A percentile compares a stretch with the other conserved stretches of the same genome.
Conservation (phyloP, 2,888 invertebrate genomes). For the Conchocele bisecta region DNA sequence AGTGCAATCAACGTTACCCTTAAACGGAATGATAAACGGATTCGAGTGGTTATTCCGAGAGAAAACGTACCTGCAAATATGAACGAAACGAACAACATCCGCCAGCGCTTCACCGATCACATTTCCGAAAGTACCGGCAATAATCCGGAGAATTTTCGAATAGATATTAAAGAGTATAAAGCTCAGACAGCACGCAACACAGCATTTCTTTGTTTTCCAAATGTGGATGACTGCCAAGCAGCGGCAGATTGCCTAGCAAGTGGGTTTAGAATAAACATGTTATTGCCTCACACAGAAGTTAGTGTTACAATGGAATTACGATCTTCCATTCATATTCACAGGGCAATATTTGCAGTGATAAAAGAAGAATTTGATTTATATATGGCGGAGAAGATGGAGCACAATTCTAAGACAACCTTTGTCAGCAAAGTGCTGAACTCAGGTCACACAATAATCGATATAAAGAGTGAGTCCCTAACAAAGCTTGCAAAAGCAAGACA, state of each 20-base stretch:
- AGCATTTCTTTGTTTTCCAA: slow-evolving; percentile 58
- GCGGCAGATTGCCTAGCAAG: slow-evolving; percentile 26
- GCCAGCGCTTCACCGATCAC: background rate
- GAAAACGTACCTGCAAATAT: background rate
- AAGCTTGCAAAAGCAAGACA: slow-evolving; percentile 53
- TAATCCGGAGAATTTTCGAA: slow-evolving; percentile 25
- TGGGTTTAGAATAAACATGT: background rate
- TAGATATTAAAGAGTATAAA: slow-evolving; percentile 42
- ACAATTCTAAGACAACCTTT: slow-evolving; percentile 8
- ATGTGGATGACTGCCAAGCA: slow-evolving; percentile 57
- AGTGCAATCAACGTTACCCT: background rate
- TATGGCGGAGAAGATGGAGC: slow-evolving; percentile 13
- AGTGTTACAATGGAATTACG: slow-evolving; percentile 42
- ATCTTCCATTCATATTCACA: slow-evolving; percentile 43
- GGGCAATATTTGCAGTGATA: slow-evolving; percentile 44
- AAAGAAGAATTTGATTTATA: slow-evolving; percentile 40
- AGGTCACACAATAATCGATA: slow-evolving; percentile 53
- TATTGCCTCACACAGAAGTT: too few species aligned
- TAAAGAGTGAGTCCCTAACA: slow-evolving; percentile 49
- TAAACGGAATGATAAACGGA: background rate
- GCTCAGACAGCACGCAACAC: slow-evolving; percentile 38
- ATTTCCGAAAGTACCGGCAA: background rate
- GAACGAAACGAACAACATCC: background rate
- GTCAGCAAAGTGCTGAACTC: slow-evolving; percentile 33
- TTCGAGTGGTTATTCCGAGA: slow-evolving; percentile 48